Evolutionary conservation across 2,113 vertebrate genomes (phyloP).

Genomic region (Parotia lawesii): DNA sequence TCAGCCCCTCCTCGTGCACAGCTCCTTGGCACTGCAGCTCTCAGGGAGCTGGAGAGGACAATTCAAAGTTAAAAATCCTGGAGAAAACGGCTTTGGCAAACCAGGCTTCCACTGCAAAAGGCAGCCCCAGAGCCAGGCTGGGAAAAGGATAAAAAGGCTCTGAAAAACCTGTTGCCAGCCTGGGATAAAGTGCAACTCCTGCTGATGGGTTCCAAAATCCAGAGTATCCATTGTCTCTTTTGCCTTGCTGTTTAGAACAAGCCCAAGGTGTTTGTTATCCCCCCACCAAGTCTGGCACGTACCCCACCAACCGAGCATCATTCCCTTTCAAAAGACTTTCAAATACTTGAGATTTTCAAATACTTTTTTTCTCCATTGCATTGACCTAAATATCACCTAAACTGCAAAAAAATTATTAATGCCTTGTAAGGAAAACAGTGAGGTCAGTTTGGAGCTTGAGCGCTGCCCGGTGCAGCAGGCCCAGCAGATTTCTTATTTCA

Average conservation of each 20-base stretch:
- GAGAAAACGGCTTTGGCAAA: not conserved
- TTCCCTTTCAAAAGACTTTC: not conserved
- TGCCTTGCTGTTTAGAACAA: not conserved
- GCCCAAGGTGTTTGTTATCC: not conserved
- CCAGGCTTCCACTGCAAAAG: not conserved
- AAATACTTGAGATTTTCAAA: not conserved
- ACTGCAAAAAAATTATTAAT: not conserved
- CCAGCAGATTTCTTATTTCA: not conserved
- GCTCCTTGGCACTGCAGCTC: not conserved
- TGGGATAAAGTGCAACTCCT: not conserved
- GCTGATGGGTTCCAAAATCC: not conserved
- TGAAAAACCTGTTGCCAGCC: not conserved
- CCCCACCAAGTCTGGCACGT: rapidly evolving
- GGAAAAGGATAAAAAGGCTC: not conserved
- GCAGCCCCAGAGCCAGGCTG: not conserved
- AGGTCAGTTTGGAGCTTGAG: not conserved
- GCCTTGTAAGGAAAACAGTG: not conserved
- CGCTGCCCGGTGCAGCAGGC: not conserved
- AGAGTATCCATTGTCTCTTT: not conserved
- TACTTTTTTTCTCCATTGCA: not conserved
- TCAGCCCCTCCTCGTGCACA: not conserved
- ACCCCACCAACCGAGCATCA: not conserved
- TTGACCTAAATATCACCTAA: not conserved
- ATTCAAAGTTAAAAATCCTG: not conserved
- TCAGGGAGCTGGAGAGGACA: not conserved